Evolutionary conservation across 2,888 invertebrate species (phyloP), one percentile per base, ranked within the genome.

Genomic region (Diloba caeruleocephala): DNA sequence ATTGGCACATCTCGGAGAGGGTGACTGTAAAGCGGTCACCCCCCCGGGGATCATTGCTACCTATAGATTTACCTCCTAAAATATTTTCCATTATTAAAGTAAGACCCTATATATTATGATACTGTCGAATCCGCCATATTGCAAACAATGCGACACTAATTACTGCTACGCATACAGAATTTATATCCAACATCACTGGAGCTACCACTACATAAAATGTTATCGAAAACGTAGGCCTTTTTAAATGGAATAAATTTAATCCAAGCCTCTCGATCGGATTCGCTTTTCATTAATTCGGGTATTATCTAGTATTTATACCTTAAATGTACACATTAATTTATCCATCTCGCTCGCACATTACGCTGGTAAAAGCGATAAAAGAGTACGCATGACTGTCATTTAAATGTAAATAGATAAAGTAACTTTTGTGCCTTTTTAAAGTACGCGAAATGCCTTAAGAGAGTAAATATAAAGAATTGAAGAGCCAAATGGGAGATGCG

Each of bases 401-500:
- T 19, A 2, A 45, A 55, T 12, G 10, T 9, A 32, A 45, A 13
- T 13, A 17, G 1, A 7, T 4, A 3, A 15, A 28, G 15, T 33
- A n/a, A 26, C 15, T 19, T 33, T 42, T 41, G 12, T 39, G 25
- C 49, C 50, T 56, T 55, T 50, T 54, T n/a, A 37, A 44, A 36
- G 23, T 28, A 54, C 43, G 29, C 37, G 48, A 51, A 60, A 61
- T 38, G 25, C 33, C 39, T 51, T 65, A 37, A 55, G 31, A 34
- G 21, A 6, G 19, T 45, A 12, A 17, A 41, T 49, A 26, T 25
- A 26, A 39, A 52, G n/a, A 50, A 41, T 66, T 44, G 25, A 34
- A 41, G 39, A 13, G 3, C 6, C 7, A 49, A 60, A 41, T 49
- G 59, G 42, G 44, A 39, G 28, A 19, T 15, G 32, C 10, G 31